Base-by-base conservation (phyloP, 2,113 vertebrate species). In the Calonectris borealis region DNA sequence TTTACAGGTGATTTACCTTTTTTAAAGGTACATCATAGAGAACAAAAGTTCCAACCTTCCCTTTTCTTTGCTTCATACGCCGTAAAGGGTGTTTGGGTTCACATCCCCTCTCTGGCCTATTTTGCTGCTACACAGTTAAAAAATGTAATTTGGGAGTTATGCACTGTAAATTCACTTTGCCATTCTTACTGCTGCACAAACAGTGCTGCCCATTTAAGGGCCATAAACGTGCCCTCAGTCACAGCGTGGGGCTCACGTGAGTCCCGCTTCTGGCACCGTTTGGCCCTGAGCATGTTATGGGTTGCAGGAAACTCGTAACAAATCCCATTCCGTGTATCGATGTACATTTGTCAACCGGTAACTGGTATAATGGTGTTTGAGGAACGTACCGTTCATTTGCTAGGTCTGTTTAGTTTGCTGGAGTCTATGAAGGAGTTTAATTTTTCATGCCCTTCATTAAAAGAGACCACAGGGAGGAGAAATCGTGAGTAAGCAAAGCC, bases 401-500 rank as follows among this genome's bases (percentile, higher is more conserved):
- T 89, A 70, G 11, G 6, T 52, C 75, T 72, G 73, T 57, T 96
- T 93, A 44, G 83, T 51, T 96, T n/a, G 29, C 92, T 87, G 79
- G 80, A 95, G 90, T 46, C 81, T 83, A 38, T 10, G 73, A 96
- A 82, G 68, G 62, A 79, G 86, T 96, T 98, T 93, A 94, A 88
- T 86, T 97, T 97, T 93, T 97, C 79, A 95, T 90, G 84, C 62
- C 73, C 79, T 94, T 81, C 88, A 58, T 94, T 97, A 88, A 82
- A 90, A 95, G 78, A 80, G 83, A 89, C 94, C 90, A 89, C 32
- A 93, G 89, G 94, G 96, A 98, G 71, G 44, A 96, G 93, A 89
- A 96, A 95, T 75, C 68, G 86, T 90, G 82, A 97, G 92, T 90
- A 90, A 96, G 96, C 92, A 88, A 70, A 94, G 68, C 46, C 95